phyloP scores from a whole-genome alignment of 2,113 vertebrate genomes.

The Catharus bicknelli region DNA sequence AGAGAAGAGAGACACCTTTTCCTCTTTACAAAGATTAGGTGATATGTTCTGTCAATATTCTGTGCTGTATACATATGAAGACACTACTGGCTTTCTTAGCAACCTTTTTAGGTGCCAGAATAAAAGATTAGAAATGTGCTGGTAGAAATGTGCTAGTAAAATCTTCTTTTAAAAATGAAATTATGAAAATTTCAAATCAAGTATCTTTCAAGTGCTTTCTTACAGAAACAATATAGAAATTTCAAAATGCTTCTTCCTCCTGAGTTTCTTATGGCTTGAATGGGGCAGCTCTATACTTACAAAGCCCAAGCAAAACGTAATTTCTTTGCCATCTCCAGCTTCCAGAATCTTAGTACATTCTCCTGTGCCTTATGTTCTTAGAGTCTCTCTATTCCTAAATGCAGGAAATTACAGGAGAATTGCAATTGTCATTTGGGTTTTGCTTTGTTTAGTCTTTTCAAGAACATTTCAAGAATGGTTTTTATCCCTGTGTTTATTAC shows the following conservation, averaged over 20 bases:
- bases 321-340: background rate
- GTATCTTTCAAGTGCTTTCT: background rate
- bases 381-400: background rate
- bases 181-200: background rate
- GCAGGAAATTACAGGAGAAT: background rate
- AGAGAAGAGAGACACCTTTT: background rate
- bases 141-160: background rate
- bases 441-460: background rate
- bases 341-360: background rate
- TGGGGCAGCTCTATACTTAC: background rate
- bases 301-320: background rate
- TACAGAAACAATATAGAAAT: background rate
- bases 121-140: background rate
- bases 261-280: background rate
- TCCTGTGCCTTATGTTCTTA: background rate
- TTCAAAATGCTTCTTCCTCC: background rate
- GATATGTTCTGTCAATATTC: background rate
- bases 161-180: background rate
- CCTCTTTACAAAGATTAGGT: background rate
- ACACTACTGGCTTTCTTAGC: background rate
- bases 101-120: background rate
- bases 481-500: background rate
- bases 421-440: background rate
- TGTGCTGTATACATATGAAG: background rate
- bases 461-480: background rate